A percentile compares a stretch with the other conserved stretches of the same genome.
Evolutionary conservation across 2,113 vertebrate species (phyloP).

Genomic region (Isichthys henryi): DNA sequence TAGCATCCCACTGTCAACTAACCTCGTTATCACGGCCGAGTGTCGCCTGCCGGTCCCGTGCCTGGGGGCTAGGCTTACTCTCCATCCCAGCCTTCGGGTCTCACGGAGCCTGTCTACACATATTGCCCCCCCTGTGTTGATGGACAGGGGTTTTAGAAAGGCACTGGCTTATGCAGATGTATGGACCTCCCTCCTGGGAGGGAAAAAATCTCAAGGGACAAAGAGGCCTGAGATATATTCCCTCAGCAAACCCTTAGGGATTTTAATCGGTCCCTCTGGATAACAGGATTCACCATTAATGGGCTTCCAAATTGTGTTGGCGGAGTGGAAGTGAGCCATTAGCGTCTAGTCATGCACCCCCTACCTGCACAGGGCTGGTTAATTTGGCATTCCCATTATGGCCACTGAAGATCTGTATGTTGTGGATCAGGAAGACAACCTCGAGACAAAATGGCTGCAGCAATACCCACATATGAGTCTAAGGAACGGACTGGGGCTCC

Average conservation of each 20-base stretch:
- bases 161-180: neutral
- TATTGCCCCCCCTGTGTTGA: neutral
- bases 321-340: neutral
- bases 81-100: neutral
- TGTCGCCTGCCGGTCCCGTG: neutral
- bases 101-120: neutral
- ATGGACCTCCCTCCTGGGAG: neutral
- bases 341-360: neutral
- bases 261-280: neutral
- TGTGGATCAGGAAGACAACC: neutral
- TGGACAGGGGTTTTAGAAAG: neutral
- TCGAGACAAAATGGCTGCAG: neutral
- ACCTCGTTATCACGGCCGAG: constrained; percentile 1
- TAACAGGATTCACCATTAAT: neutral
- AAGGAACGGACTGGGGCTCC: neutral
- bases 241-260: neutral
- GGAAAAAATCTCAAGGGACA: neutral
- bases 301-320: neutral
- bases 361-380: neutral
- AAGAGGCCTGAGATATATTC: neutral
- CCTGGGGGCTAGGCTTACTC: neutral
- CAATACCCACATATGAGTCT: neutral
- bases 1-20: neutral
- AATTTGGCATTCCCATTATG: neutral
- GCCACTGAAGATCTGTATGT: neutral